Percentiles rank a stretch among this genome's conserved stretches.
Evolutionary conservation across 2,113 vertebrate species (phyloP).

Genomic region (Oryctolagus cuniculus): DNA sequence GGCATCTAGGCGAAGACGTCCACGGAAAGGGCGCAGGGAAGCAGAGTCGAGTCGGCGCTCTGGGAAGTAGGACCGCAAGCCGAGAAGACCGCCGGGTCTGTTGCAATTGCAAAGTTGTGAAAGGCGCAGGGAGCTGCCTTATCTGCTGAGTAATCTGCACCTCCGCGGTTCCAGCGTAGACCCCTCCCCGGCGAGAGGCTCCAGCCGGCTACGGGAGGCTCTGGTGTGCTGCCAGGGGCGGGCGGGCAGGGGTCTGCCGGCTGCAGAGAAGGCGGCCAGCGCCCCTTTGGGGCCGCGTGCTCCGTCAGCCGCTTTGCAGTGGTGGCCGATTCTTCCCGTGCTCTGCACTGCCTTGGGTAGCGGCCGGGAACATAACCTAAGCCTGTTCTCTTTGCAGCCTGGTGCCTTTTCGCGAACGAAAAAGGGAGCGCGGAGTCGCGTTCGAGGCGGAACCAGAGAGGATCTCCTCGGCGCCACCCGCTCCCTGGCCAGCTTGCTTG

Average conservation of each 20-base stretch:
- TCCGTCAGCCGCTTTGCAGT: slow-evolving; percentile 30
- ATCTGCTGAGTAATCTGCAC: slow-evolving; percentile 78
- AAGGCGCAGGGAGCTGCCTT: background rate
- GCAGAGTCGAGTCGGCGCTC: background rate
- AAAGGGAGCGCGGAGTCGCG: slow-evolving; percentile 47
- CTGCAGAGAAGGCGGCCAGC: background rate
- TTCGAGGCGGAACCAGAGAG: slow-evolving; percentile 58
- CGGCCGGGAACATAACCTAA: slow-evolving; percentile 79
- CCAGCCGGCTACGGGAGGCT: background rate
- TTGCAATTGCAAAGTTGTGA: slow-evolving; percentile 78
- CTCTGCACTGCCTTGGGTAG: background rate
- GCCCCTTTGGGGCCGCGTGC: background rate
- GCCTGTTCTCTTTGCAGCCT: slow-evolving; percentile 85
- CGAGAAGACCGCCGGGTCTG: background rate
- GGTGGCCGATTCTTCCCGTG: background rate
- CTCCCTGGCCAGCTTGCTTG: slow-evolving; percentile 4
- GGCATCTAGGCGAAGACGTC: background rate
- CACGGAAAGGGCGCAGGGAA: background rate
- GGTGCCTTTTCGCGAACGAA: slow-evolving; percentile 72
- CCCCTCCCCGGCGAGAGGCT: background rate
- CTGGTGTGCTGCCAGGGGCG: background rate
- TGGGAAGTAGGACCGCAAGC: background rate
- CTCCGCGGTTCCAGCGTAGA: background rate
- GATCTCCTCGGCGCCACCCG: slow-evolving; percentile 61
- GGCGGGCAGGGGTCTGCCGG: background rate